These are phyloP conservation scores for Eriosoma lanigerum DNA, from an alignment of 1,140 invertebrate genomes.

Conservation along the genomic window DNA sequence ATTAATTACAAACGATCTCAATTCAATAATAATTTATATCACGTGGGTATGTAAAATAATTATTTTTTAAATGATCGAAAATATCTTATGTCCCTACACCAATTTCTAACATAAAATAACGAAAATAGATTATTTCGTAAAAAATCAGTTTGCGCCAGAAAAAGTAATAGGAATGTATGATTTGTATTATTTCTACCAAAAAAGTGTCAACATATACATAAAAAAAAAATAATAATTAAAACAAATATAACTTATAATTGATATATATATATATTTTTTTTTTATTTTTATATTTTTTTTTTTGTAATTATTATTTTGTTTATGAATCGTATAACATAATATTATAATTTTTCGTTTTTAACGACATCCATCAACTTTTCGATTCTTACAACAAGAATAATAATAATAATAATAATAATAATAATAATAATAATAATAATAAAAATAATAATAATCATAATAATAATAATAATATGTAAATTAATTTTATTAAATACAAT, in stretches of 20 bases:
- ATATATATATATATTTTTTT: conserved; percentile 13
- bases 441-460: conserved; percentile 37
- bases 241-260: conserved; percentile 12
- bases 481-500: conserved; percentile 27
- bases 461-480: conserved; percentile 45
- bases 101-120: too few relatives aligned
- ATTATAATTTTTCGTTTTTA: conserved; percentile 46
- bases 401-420: conserved; percentile 46
- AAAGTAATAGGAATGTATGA: too few relatives aligned
- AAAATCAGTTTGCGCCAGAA: too few relatives aligned
- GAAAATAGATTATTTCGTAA: too few relatives aligned
- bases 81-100: too few relatives aligned
- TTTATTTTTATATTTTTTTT: conserved; percentile 6
- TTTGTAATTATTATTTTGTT: conserved; percentile 45
- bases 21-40: too few relatives aligned
- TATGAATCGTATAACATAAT: conserved; percentile 45
- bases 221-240: too few relatives aligned
- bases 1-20: too few relatives aligned
- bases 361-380: conserved; percentile 35
- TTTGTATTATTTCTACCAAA: too few relatives aligned
- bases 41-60: too few relatives aligned
- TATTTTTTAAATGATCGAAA: too few relatives aligned
- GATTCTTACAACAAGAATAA: conserved; percentile 39
- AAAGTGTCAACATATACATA: too few relatives aligned
- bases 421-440: conserved; percentile 43